phyloP scores from a whole-genome alignment of 2,888 invertebrate species.

The Heliothis peltigera region DNA sequence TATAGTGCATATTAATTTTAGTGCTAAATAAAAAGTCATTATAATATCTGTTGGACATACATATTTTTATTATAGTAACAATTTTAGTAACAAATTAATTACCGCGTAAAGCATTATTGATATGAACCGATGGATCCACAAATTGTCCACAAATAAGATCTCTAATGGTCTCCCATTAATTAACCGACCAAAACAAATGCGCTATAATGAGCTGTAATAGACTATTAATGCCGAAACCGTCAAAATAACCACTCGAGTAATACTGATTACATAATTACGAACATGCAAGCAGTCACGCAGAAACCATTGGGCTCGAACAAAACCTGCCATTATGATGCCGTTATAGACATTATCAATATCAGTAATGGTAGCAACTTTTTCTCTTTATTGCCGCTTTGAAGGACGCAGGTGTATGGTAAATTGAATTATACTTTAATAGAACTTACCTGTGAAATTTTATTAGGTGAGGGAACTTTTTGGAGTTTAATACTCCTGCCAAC shows the following conservation, averaged over 20 bases:
- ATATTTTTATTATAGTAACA: no score
- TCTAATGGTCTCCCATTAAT: background rate
- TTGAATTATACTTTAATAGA: conserved; percentile 47
- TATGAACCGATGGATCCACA: no score
- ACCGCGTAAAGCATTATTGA: no score
- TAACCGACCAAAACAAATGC: background rate
- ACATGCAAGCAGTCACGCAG: conserved; percentile 43
- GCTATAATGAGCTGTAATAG: background rate
- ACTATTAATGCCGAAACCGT: background rate
- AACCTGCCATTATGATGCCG: conserved; percentile 52
- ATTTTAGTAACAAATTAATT: no score
- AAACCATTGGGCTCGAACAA: conserved; percentile 58
- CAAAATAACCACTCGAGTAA: conserved; percentile 29
- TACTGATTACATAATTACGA: conserved; percentile 48
- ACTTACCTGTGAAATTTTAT: conserved; percentile 22
- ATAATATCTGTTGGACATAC: no score
- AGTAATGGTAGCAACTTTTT: conserved; percentile 69
- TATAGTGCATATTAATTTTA: no score
- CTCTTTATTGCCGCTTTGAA: conserved; percentile 65
- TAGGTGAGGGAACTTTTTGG: background rate
- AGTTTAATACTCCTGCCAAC: background rate
- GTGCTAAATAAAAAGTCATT: background rate
- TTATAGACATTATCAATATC: conserved; percentile 72
- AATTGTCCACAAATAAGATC: no score
- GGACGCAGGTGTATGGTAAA: conserved; percentile 63